Base-by-base conservation (phyloP, 1,140 invertebrate species). In the Caligus rogercresseyi region DNA sequence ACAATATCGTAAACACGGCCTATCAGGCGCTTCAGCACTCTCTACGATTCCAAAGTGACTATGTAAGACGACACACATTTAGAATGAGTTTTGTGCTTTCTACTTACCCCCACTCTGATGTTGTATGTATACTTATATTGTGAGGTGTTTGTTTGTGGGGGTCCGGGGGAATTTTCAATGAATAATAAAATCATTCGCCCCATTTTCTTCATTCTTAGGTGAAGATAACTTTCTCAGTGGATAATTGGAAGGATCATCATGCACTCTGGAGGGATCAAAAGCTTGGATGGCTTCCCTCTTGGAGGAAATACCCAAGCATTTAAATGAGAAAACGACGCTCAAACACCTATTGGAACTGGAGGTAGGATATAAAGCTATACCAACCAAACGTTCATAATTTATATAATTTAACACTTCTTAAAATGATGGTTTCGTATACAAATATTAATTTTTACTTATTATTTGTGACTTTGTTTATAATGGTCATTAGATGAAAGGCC, bases 221-320 rank as follows among this genome's bases (percentile, higher is more conserved):
- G 4, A 62, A 54, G 23, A 62, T 54, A 53, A 54, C 60, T 2
- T 62, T 62, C 60, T 18, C 20, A 1, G 60, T 18, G 1, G 24
- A 62, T 20, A 53, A 53, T 21, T 62, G 60, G 60, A 19, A 43
- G 60, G 60, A 52, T 7, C 60, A 62, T 52, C 52, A 62, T 23
- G 60, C 52, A 4, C 3, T 18, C 11, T 62, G 60, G 60, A 62
- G 24, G 20, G 52, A 62, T 26, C 25, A 43, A 24, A 62, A 26
- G 16, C 31, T 31, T 3, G 15, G 52, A 14, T 63, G 61, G 61
- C 61, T 63, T n/a, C 61, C 61, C 15, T 23, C 55, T 1, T 63
- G 61, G 61, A 54, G 1, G 51, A 63, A 25, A 55, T 63, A 3
- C 61, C 61, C 4, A 63, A 63, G 23, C 52, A 63, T 56, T 25